Conservation (phyloP, 2,797 vertebrate genomes). For the Chrysocyon brachyurus region DNA sequence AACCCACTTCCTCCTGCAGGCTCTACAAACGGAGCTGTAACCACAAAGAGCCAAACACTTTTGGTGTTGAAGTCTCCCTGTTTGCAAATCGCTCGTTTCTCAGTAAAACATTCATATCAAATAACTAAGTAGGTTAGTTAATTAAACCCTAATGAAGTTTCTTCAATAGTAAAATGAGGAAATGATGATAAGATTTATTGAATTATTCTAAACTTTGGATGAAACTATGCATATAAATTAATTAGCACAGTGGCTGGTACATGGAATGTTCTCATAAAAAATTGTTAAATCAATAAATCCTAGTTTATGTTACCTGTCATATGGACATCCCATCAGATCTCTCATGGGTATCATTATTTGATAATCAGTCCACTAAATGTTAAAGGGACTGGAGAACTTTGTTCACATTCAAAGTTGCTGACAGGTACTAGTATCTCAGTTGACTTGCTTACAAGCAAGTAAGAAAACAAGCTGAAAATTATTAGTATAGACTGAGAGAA, state of each 20-base stretch:
- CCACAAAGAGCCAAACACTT: background rate
- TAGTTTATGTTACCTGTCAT: background rate
- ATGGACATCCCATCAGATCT: slow-evolving; percentile 40
- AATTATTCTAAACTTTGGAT: background rate
- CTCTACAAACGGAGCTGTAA: background rate
- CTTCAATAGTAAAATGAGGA: slow-evolving; percentile 15
- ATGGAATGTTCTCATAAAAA: background rate
- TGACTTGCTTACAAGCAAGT: slow-evolving; percentile 24
- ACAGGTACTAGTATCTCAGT: slow-evolving; percentile 45
- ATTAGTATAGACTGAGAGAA: background rate
- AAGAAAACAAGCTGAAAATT: slow-evolving; percentile 14
- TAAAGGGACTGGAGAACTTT: slow-evolving; percentile 2
- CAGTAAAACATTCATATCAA: background rate
- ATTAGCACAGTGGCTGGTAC: background rate
- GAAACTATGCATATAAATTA: slow-evolving; percentile 23
- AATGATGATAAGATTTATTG: background rate
- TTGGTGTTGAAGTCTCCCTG: background rate
- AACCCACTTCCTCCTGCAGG: background rate
- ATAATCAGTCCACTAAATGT: slow-evolving; percentile 61
- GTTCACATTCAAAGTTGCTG: slow-evolving; percentile 59
- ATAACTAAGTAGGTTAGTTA: background rate
- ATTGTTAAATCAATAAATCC: background rate
- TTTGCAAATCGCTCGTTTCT: background rate
- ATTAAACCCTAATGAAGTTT: background rate
- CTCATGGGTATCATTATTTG: slow-evolving; percentile 48